Evolutionary conservation across 2,113 vertebrate genomes (phyloP).

Genomic region (Butorides virescens): DNA sequence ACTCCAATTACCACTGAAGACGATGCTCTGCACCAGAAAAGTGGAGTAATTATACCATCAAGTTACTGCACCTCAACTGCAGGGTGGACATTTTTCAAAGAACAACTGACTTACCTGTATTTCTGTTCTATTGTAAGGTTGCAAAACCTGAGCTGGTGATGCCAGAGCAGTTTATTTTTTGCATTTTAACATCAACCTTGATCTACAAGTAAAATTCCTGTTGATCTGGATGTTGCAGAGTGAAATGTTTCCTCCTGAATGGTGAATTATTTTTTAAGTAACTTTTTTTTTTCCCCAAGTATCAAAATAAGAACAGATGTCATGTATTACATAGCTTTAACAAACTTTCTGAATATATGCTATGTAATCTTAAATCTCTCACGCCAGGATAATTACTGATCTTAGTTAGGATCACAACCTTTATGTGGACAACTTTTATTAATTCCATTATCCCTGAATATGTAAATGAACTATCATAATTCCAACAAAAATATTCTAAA

Average conservation of each 20-base stretch:
- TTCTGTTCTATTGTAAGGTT: background rate
- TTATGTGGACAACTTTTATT: background rate
- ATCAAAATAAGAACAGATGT: background rate
- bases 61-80: background rate
- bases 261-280: background rate
- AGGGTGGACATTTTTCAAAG: background rate
- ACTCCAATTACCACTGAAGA: background rate
- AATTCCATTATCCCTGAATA: background rate
- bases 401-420: background rate
- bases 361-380: background rate
- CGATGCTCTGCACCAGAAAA: background rate
- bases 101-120: background rate
- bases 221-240: background rate
- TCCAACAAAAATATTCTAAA: background rate
- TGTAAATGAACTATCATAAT: background rate
- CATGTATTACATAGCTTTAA: background rate
- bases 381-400: background rate
- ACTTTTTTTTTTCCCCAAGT: background rate
- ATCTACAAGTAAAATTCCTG: background rate
- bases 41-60: background rate
- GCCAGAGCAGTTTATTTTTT: background rate
- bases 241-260: background rate
- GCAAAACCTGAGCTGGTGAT: background rate
- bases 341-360: background rate
- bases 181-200: background rate